Evolutionary conservation across 2,888 invertebrate genomes (phyloP), one percentile per base, ranked within the genome.

Genomic region (Habroteleia sp.): DNA sequence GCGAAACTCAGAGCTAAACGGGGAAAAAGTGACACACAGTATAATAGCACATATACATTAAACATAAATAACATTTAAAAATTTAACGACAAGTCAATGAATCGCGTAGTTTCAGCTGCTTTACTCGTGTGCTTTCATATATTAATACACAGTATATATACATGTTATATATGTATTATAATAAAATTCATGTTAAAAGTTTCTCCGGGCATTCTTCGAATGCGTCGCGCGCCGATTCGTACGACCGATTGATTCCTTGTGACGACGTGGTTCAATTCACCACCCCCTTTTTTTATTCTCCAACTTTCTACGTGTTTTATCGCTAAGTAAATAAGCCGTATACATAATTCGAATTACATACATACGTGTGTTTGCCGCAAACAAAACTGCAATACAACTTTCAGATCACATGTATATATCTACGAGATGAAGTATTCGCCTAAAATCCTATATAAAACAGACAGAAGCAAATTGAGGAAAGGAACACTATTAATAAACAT

Each of bases 251-350:
- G 1, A n/a, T 42, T 74, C 62, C 63, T 66, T 54, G 65, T 44
- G 75, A 77, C 76, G 77, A 74, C 69, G 54, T 79, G 80, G 75
- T 79, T 80, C 75, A 54, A 73, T 77, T 75, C 77, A 69, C 79
- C 76, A 68, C 74, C 68, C 79, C 56, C 69, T 79, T 85, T 85
- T 84, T 84, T 84, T 82, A 85, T 81, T 84, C 80, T 83, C 79
- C 83, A 63, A 82, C 83, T 85, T 85, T 86, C 84, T 85, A 85
- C 85, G 82, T 85, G 83, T 85, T 83, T 82, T 79, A 85, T 79
- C 82, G 84, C 81, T 84, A 83, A 82, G 77, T 76, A 60, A 80
- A 65, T 74, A 76, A 74, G 72, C 46, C 69, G 37, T 73, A 73
- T 56, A 71, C 48, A 63, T 68, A 63, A 74, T 76, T 81, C 77